A percentile compares a stretch with the other conserved stretches of the same genome.
These are phyloP conservation scores for Notamacropus eugenii DNA, from an alignment of 2,797 vertebrate species.

Conservation along the genomic window DNA sequence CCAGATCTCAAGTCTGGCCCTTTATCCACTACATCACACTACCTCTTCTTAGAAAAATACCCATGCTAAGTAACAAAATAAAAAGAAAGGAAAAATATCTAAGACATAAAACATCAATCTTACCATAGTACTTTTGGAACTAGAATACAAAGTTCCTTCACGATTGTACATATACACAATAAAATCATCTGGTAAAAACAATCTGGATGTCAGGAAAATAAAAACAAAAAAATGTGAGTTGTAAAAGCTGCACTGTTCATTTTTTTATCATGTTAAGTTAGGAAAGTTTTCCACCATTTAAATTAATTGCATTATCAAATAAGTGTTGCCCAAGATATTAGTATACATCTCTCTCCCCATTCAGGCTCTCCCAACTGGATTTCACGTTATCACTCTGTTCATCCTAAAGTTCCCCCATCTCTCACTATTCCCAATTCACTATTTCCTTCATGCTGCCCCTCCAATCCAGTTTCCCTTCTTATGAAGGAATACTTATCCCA, in stretches of 20 bases:
- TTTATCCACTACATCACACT: not conserved
- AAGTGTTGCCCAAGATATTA: not conserved
- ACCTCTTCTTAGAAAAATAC: not conserved
- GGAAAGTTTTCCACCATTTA: not conserved
- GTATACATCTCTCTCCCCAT: not conserved
- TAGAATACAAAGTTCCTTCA: not conserved
- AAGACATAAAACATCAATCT: not conserved
- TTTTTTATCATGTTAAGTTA: not conserved
- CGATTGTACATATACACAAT: constrained; percentile 42
- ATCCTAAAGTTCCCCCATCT: not conserved
- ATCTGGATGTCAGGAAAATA: not conserved
- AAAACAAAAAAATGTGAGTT: not conserved
- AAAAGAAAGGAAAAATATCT: not conserved
- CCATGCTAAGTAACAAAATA: not conserved
- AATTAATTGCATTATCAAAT: not conserved
- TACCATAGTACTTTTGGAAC: constrained; percentile 43
- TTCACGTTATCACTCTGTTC: not conserved
- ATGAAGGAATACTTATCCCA: not conserved
- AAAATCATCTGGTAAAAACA: constrained; percentile 54
- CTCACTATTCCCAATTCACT: not conserved
- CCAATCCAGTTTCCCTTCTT: not conserved
- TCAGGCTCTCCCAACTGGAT: not conserved
- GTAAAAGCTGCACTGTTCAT: not conserved
- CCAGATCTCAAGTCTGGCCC: not conserved
- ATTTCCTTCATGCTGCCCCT: not conserved